phyloP scores from a whole-genome alignment of 2,113 vertebrate species.

The Ceyx cyanopectus region DNA sequence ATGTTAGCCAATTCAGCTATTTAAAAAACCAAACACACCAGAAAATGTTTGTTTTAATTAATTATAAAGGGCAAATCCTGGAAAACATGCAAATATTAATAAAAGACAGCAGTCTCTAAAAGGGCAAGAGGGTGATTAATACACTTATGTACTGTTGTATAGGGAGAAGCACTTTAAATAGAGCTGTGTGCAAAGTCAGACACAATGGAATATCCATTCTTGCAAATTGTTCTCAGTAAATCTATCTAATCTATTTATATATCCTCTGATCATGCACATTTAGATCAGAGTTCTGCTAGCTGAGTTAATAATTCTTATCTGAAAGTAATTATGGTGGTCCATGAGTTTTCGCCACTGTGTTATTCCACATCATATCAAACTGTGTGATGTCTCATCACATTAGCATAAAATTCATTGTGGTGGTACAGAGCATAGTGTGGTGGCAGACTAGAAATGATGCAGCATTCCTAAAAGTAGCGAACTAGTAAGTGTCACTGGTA shows the following conservation, averaged over 20 bases:
- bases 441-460: constrained; percentile 28
- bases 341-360: constrained; percentile 58
- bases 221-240: constrained; percentile 50
- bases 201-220: constrained; percentile 37
- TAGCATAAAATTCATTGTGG: constrained; percentile 39
- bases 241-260: constrained; percentile 69
- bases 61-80: constrained; percentile 35
- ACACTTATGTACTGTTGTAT: background rate
- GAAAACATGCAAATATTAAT: constrained; percentile 53
- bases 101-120: background rate
- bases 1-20: background rate
- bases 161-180: constrained; percentile 28
- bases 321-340: constrained; percentile 44
- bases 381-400: constrained; percentile 55
- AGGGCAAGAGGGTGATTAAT: constrained; percentile 6
- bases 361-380: constrained; percentile 55
- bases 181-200: constrained; percentile 5
- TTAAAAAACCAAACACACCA: background rate
- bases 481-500: background rate
- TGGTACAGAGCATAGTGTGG: constrained; percentile 33
- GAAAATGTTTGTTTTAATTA: constrained; percentile 41
- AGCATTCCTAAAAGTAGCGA: constrained; percentile 34
- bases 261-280: constrained; percentile 56
- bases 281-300: constrained; percentile 53
- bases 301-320: constrained; percentile 67